Percentiles rank a stretch among this genome's conserved stretches.
Evolutionary conservation across 2,113 vertebrate genomes (phyloP).

Genomic region (Kryptolebias marmoratus): DNA sequence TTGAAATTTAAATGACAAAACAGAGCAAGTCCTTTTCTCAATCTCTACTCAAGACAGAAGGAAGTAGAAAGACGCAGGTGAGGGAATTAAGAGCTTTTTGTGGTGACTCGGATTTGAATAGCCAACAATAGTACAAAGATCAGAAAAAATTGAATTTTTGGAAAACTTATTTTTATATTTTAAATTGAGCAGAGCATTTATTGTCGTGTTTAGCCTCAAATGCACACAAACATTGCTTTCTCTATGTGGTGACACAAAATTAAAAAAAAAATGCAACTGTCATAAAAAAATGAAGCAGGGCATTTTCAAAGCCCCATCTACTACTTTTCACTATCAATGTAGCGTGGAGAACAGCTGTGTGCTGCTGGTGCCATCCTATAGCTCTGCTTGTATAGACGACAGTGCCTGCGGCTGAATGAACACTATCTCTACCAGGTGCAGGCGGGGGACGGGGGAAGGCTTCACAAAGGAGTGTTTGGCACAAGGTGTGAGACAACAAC

Average conservation of each 20-base stretch:
- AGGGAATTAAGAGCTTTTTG: not conserved
- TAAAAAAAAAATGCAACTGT: slow-evolving; percentile 64
- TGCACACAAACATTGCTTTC: slow-evolving; percentile 36
- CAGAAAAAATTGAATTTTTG: slow-evolving; percentile 50
- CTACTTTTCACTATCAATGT: slow-evolving; percentile 80
- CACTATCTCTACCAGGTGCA: slow-evolving; percentile 78
- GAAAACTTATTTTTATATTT: slow-evolving; percentile 49
- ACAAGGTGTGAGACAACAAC: slow-evolving; percentile 73
- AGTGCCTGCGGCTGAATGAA: slow-evolving; percentile 76
- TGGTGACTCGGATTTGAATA: slow-evolving; percentile 52
- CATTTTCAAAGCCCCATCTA: slow-evolving; percentile 70
- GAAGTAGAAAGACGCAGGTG: slow-evolving; percentile 7
- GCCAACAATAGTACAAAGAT: slow-evolving; percentile 42
- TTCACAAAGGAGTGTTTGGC: slow-evolving; percentile 77
- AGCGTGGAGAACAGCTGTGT: slow-evolving; percentile 76
- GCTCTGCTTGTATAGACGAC: slow-evolving; percentile 70
- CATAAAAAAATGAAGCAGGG: slow-evolving; percentile 72
- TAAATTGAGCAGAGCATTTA: no score
- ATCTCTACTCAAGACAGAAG: not conserved
- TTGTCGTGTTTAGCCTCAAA: no score
- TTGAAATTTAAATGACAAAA: slow-evolving; percentile 38
- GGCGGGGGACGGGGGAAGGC: slow-evolving; percentile 70
- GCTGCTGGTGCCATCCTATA: slow-evolving; percentile 69
- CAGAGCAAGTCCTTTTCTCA: not conserved
- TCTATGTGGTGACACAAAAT: slow-evolving; percentile 58